These are phyloP conservation scores for Eretmocerus hayati DNA, from an alignment of 2,888 invertebrate genomes.

Conservation along the genomic window DNA sequence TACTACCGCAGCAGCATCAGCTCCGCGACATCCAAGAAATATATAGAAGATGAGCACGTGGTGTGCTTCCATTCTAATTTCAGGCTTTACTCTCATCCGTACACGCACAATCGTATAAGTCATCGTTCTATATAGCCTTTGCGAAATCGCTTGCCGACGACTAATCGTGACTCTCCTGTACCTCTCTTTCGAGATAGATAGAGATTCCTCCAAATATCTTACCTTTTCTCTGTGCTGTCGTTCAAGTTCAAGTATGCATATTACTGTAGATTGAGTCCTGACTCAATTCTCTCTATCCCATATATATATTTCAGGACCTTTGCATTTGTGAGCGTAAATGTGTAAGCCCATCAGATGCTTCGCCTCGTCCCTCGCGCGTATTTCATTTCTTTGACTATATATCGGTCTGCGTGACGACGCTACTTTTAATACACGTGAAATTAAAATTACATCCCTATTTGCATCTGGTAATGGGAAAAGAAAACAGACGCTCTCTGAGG, in stretches of 20 bases:
- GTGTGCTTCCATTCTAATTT: constrained; percentile 42
- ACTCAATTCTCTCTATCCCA: constrained; percentile 16
- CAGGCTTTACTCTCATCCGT: constrained; percentile 35
- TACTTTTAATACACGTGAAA: constrained; percentile 56
- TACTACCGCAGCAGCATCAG: no score
- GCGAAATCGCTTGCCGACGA: constrained; percentile 37
- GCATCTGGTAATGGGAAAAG: constrained; percentile 55
- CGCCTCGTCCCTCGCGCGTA: constrained; percentile 27
- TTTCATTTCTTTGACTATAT: constrained; percentile 51
- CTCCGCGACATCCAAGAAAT: no score
- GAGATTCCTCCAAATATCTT: no score
- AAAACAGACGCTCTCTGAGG: constrained; percentile 29
- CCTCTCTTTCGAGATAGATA: no score
- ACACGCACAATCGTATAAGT: no score
- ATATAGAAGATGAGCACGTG: constrained; percentile 35
- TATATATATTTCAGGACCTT: no score
- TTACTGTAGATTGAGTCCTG: no score
- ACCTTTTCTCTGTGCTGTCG: no score
- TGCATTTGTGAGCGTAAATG: neutral
- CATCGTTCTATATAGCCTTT: no score
- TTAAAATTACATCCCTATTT: constrained; percentile 57
- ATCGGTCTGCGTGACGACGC: constrained; percentile 34
- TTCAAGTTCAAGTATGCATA: no score
- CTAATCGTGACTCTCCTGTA: constrained; percentile 35
- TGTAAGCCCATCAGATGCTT: neutral